These are phyloP conservation scores for Bothrops jararaca DNA, from an alignment of 2,113 vertebrate genomes.

Conservation along the genomic window DNA sequence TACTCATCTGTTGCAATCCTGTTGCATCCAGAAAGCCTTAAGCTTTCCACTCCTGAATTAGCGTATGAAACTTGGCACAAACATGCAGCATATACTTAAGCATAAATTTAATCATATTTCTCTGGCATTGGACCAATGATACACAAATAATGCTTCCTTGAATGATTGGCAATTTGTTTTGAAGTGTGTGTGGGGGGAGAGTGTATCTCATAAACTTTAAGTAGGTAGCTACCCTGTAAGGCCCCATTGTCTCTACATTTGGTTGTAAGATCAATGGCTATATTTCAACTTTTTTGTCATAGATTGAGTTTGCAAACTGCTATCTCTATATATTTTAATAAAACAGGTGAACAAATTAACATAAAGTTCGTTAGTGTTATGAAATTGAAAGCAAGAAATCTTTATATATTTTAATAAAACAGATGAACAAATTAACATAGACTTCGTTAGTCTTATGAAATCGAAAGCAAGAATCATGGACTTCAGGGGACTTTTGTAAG, in stretches of 20 bases:
- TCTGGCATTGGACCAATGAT: background rate
- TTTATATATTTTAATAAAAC: too few species aligned
- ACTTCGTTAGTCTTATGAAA: background rate
- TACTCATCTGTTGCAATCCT: background rate
- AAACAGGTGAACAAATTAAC: background rate
- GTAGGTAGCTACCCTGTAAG: background rate
- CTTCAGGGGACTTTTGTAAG: background rate
- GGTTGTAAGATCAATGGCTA: background rate
- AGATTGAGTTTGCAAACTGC: background rate
- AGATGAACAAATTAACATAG: too few species aligned
- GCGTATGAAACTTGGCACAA: background rate
- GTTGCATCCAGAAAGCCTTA: background rate
- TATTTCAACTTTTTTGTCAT: background rate
- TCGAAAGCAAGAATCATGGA: background rate
- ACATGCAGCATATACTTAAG: background rate
- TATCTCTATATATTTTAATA: background rate
- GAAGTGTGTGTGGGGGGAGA: background rate
- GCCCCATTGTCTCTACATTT: background rate
- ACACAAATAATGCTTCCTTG: background rate
- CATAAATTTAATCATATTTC: background rate
- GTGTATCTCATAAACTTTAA: background rate
- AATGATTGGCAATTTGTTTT: background rate
- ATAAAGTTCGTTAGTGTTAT: background rate
- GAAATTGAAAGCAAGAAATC: background rate
- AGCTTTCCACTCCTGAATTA: background rate